Base-by-base conservation (phyloP, 1,140 invertebrate species). In the Drosophila malerkotliana region DNA sequence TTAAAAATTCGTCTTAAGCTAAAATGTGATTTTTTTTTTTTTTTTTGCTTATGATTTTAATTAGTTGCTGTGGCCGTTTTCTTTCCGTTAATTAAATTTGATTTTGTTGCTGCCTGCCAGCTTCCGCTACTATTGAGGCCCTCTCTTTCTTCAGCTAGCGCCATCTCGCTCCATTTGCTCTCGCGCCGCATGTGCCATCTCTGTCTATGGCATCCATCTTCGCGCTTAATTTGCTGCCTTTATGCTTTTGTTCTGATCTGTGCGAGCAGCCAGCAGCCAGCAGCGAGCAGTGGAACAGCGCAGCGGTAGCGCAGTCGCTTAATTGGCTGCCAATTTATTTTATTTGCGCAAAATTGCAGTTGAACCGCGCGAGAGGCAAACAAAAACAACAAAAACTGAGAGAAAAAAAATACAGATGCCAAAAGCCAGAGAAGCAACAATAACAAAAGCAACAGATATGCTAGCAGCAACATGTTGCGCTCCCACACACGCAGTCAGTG, bases 321-420 rank as follows among this genome's bases (percentile, higher is more conserved):
- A 87, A 87, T 87, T 87, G 83, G 83, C 83, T 88, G 83, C 83
- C 83, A 87, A 87, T 87, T 87, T 87, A 87, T 87, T 87, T 88
- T 87, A 87, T 87, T 87, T 88, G 83, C 83, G 83, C 83, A 77
- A 87, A 87, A 87, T 87, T 87, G 83, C 83, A 83, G 73, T 53
- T 61, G 74, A 75, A 62, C 76, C 63, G 66, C 47, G 54, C 39
- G 56, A 73, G 56, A 55, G 63, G 32, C 56, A 73, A 71, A 73
- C n/a, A 18, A 64, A 18, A 52, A 21, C 18, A 48, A 52, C 18
- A 47, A 28, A 28, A 6, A 28, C 26, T 28, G 26, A 28, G 26
- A 47, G 24, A 55, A 64, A 47, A 28, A 55, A 64, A 56, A 47
- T 74, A 60, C 54, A 28, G 41, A 55, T 32, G 34, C 37, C 47